Evolutionary conservation across 1,140 invertebrate genomes (phyloP), one percentile per base, ranked within the genome.

Genomic region (Euwallacea similis): DNA sequence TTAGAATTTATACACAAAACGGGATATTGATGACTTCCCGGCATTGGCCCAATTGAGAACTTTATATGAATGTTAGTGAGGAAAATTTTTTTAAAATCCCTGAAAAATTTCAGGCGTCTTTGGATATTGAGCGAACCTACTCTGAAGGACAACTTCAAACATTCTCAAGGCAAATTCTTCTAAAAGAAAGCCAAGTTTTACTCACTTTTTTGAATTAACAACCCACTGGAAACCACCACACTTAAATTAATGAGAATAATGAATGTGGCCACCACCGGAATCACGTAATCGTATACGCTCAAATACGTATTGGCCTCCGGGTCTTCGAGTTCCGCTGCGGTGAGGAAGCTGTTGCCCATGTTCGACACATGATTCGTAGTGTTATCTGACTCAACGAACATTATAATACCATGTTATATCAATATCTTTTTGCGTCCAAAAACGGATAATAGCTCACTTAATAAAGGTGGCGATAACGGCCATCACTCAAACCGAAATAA

Each of bases 221-320:
- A 77, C 62, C 84, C 84, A 77, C 85, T 86, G 2, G 86, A 87
- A 64, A 87, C 77, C 9, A 87, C 84, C n/a, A 87, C 85, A 0
- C 82, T 81, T 15, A 86, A 74, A 77, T 87, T 87, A 64, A 85
- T 81, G 4, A 85, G 58, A 56, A 87, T 82, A 63, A 86, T 85
- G 8, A 87, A 65, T 4, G 76, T 74, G 0, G 84, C 86, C 59
- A 87, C 75, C 6, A 83, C 59, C 7, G 81, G 79, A 46, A 82
- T 79, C 7, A 79, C 72, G 55, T 81, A 75, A 65, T 82, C 75
- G 71, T 81, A 82, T 9, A 81, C 60, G 15, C 58, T 68, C 47
- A 81, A 69, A 61, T 76, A 76, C 2, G 76, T 55, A 42, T 74
- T 71, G 0, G 60, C 65, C 42, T 68, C 69, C n/a, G 67, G 8